Conservation (phyloP, 2,888 invertebrate genomes). For the Coelopa pilipes region DNA sequence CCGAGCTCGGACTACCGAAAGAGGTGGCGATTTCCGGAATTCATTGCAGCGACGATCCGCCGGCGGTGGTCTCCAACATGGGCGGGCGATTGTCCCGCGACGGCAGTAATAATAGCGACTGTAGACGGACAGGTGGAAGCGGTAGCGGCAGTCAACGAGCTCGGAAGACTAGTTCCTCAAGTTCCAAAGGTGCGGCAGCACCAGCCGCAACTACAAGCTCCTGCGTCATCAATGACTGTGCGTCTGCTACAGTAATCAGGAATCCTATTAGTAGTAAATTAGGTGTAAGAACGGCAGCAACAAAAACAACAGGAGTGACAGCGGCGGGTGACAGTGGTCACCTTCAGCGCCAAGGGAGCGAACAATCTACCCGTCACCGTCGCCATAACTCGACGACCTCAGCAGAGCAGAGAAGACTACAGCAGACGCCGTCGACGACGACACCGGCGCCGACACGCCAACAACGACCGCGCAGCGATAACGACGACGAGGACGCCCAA, state of each 20-base stretch:
- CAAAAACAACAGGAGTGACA: constrained; percentile 17
- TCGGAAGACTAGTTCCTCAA: constrained; percentile 58
- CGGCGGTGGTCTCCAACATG: constrained; percentile 49
- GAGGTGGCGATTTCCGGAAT: constrained; percentile 20
- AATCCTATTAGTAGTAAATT: constrained; percentile 42
- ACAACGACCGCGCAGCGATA: constrained; percentile 38
- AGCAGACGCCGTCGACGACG: constrained; percentile 48
- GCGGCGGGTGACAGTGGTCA: constrained; percentile 28
- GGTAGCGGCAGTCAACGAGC: constrained; percentile 38
- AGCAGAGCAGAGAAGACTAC: constrained; percentile 37
- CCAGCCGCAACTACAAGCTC: constrained; percentile 37
- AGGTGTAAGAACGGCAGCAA: constrained; percentile 11
- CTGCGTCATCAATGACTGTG: constrained; percentile 39
- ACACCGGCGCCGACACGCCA: constrained; percentile 33
- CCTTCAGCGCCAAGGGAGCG: constrained; percentile 30
- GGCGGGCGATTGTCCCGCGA: constrained; percentile 42
- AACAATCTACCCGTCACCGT: constrained; percentile 42
- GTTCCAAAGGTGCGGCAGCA: constrained; percentile 45
- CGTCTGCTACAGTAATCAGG: constrained; percentile 36
- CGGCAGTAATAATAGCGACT: constrained; percentile 44
- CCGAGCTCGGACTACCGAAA: constrained; percentile 26
- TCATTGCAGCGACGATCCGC: constrained; percentile 5
- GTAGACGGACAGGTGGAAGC: too few species aligned
- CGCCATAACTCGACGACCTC: constrained; percentile 14
- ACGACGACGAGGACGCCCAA: constrained; percentile 41